Evolutionary conservation across 92 coral and sea anemone genomes (phyloP), one percentile per base, ranked within the genome.

Genomic region (Porites evermanni): DNA sequence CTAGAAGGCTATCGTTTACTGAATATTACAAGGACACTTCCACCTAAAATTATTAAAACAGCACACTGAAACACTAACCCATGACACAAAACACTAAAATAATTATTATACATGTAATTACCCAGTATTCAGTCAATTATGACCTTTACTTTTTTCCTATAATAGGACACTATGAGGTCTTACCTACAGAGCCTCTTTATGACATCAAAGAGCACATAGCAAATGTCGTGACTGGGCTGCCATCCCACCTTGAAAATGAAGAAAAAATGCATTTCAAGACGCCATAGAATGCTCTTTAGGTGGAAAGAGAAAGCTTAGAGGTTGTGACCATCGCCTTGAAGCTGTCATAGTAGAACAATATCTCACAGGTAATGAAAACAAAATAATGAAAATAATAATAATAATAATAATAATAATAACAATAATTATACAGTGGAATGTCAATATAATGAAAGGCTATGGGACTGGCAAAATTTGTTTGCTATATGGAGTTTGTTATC

Each of bases 131-230:
- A 8, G 53, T 8, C 19, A 70, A 11, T 1, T 52, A 12, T 32
- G 32, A 86, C 7, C 79, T 54, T 78, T 69, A 26, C 66, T 4
- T 53, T 64, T 52, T 60, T 14, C 17, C 38, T 70, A 29, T 14
- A 70, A 70, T 19, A 70, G 74, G 53, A 70, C 61, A 74, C 12
- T 92, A 92, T 87, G 95, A 92, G 78, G 76, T 89, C 24, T 78
- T 92, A 18, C 89, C 91, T 1, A 68, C 74, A 59, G 93, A 89
- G 78, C 93, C 91, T 8, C 87, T 86, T 13, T 93, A 88, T 64
- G 94, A 87, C 80, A 80, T 90, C 75, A 90, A 83, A 20, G 76
- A 90, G 53, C 90, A 91, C 82, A 91, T 78, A n/a, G 89, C 84
- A 61, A 91, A 91, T 73, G 70, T 91, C 53, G 54, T 82, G 54